Percentiles rank a stretch among this genome's conserved stretches.
Conservation (phyloP, 2,888 invertebrate genomes). For the Drosophila anceps region DNA sequence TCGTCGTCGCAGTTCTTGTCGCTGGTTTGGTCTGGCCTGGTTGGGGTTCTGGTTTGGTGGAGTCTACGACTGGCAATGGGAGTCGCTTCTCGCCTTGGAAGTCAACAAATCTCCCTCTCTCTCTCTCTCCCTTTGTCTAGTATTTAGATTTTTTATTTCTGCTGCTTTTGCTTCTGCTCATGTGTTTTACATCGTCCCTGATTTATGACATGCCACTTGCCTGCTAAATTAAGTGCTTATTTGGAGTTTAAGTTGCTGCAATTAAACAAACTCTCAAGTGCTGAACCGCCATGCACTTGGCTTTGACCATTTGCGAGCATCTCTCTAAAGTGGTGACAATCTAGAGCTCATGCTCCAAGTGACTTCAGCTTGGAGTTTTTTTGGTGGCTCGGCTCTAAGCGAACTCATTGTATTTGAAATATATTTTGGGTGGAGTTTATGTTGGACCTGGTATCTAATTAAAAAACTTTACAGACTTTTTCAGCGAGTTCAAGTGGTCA, state of each 20-base stretch:
- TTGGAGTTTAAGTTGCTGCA: constrained; percentile 76
- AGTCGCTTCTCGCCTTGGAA: constrained; percentile 62
- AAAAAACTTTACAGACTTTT: constrained; percentile 51
- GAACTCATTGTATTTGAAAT: constrained; percentile 14
- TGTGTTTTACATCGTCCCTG: constrained; percentile 30
- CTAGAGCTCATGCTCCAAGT: constrained; percentile 27
- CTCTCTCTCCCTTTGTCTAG: constrained; percentile 18
- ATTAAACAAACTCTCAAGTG: constrained; percentile 68
- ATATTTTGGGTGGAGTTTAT: not conserved
- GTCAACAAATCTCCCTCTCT: constrained; percentile 37
- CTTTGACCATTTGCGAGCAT: constrained; percentile 45
- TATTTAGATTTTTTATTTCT: constrained; percentile 50
- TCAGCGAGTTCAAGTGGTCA: constrained; percentile 11
- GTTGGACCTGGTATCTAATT: constrained; percentile 30
- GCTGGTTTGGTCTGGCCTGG: constrained; percentile 28
- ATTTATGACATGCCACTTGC: constrained; percentile 65
- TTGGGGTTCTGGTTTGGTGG: constrained; percentile 31
- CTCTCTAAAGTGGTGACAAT: constrained; percentile 41
- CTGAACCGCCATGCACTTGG: constrained; percentile 41
- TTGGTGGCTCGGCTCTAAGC: too few species aligned
- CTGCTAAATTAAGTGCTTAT: constrained; percentile 78
- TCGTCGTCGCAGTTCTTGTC: constrained; percentile 51
- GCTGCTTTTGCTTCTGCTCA: constrained; percentile 35
- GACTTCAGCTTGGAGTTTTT: constrained; percentile 1
- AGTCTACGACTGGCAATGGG: constrained; percentile 54